phyloP scores from a whole-genome alignment of 2,888 invertebrate genomes.

The Sarcophaga carnaria region DNA sequence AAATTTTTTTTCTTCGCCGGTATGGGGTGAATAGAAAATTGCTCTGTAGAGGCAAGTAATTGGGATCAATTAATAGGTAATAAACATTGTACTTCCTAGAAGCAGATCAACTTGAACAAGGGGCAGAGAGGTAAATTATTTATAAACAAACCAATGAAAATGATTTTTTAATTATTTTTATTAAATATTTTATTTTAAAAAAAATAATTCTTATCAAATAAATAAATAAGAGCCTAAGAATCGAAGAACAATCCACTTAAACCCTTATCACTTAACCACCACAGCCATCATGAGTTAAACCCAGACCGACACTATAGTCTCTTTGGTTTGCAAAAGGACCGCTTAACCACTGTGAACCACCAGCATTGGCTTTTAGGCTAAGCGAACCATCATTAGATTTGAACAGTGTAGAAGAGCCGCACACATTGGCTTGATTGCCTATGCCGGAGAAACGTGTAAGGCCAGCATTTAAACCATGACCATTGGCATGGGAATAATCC shows the following conservation, averaged over 20 bases:
- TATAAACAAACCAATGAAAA: too few relatives aligned
- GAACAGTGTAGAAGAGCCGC: conserved; percentile 29
- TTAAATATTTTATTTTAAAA: too few relatives aligned
- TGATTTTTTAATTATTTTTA: too few relatives aligned
- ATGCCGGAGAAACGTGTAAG: conserved; percentile 32
- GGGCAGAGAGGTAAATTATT: too few relatives aligned
- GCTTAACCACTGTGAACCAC: conserved; percentile 29
- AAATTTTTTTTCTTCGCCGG: not conserved
- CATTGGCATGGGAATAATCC: conserved; percentile 27
- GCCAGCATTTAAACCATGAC: conserved; percentile 45
- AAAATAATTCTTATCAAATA: too few relatives aligned
- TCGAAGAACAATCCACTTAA: too few relatives aligned
- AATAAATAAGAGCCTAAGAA: too few relatives aligned
- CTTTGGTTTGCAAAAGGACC: conserved; percentile 29
- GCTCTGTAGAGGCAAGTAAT: not conserved
- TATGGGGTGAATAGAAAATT: not conserved
- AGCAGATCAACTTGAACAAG: too few relatives aligned
- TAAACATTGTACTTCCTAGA: not conserved
- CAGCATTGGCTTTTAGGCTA: conserved; percentile 31
- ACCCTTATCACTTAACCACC: too few relatives aligned
- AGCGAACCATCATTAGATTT: conserved; percentile 42
- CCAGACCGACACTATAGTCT: conserved; percentile 34
- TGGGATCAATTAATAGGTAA: not conserved
- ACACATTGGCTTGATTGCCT: conserved; percentile 28
- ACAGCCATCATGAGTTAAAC: conserved; percentile 7